Conservation (phyloP, 53 echinoderm and acorn worm species). For the Paracentrotus lividus region DNA sequence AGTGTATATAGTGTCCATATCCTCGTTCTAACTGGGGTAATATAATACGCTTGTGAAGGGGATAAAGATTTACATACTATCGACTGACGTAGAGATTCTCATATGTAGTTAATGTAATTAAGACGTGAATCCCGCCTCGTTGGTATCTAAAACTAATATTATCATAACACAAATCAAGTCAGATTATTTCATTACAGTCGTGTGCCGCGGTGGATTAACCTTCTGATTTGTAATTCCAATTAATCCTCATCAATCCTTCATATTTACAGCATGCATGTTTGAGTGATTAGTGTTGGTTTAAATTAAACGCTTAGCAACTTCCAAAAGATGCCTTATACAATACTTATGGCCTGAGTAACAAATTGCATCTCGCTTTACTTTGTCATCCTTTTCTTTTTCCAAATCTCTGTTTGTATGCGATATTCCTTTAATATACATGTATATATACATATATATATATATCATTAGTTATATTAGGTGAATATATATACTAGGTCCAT, state of each 20-base stretch:
- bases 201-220: neutral
- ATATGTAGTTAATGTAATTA: neutral
- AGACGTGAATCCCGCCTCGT: conserved; percentile 12
- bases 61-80: neutral
- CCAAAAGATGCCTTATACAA: too few relatives aligned
- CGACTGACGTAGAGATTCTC: neutral
- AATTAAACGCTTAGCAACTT: neutral
- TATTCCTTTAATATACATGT: too few relatives aligned
- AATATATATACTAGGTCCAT: too few relatives aligned
- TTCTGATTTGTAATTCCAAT: neutral
- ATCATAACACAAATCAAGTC: conserved; percentile 30
- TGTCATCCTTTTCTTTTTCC: too few relatives aligned
- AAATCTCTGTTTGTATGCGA: too few relatives aligned
- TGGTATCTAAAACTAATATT: conserved; percentile 24
- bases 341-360: too few relatives aligned
- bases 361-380: too few relatives aligned
- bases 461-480: too few relatives aligned
- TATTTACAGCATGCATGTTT: neutral
- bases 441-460: too few relatives aligned
- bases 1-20: too few relatives aligned
- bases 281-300: neutral
- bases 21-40: too few relatives aligned
- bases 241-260: neutral
- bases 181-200: conserved; percentile 20
- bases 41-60: neutral